Evolutionary conservation across 2,888 invertebrate species (phyloP).

Genomic region (Lysandra bellargus): DNA sequence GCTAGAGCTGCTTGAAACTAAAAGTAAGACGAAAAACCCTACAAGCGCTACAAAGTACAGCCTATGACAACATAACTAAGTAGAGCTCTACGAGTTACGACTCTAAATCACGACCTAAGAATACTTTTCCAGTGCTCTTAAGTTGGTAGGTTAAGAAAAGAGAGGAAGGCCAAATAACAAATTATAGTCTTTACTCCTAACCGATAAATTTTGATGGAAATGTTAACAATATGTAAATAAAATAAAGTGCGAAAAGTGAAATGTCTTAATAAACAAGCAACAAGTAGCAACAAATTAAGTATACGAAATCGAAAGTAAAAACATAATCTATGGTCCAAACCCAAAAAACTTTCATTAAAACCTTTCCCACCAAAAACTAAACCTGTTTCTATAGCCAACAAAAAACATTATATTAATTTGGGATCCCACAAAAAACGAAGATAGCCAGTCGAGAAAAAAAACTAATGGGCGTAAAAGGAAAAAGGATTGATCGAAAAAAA

Average conservation of each 20-base stretch:
- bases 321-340: conserved; percentile 53
- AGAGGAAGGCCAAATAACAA: no score
- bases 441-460: conserved; percentile 71
- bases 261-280: neutral
- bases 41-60: no score
- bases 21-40: no score
- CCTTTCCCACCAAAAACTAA: conserved; percentile 65
- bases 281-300: neutral
- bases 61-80: no score
- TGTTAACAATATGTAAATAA: no score
- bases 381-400: conserved; percentile 67
- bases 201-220: no score
- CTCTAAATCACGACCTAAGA: no score
- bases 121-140: no score
- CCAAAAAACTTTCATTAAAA: conserved; percentile 74
- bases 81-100: no score
- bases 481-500: conserved; percentile 66
- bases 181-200: no score
- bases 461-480: conserved; percentile 75
- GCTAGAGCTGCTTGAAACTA: neutral
- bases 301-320: conserved; percentile 69
- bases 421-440: conserved; percentile 77
- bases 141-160: no score
- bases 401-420: conserved; percentile 79
- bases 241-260: no score